Evolutionary conservation across 2,888 invertebrate species (phyloP).

Genomic region (Salticus scenicus): DNA sequence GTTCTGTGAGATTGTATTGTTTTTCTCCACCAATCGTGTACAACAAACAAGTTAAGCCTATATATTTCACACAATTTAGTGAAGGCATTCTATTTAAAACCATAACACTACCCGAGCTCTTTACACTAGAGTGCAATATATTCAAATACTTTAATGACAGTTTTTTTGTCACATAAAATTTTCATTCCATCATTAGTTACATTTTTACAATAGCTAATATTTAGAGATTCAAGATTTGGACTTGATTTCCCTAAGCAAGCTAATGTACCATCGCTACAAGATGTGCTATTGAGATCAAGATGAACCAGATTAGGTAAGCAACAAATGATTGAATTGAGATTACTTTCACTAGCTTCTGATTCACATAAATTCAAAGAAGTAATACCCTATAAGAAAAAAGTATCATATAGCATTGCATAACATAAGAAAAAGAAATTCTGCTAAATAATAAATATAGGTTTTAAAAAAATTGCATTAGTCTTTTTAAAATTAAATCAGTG

Average conservation of each 20-base stretch:
- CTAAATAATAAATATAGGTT: too few species aligned
- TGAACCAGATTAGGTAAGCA: conserved; percentile 28
- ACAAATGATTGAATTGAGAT: conserved; percentile 28
- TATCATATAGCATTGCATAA: too few species aligned
- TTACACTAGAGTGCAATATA: neutral
- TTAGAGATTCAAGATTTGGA: conserved; percentile 7
- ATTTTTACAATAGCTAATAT: conserved; percentile 9
- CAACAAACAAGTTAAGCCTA: neutral
- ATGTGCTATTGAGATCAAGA: conserved; percentile 18
- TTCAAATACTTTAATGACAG: conserved; percentile 16
- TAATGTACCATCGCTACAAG: neutral
- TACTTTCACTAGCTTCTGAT: neutral
- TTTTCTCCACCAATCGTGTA: neutral
- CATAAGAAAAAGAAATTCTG: too few species aligned
- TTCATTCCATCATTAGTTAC: conserved; percentile 13
- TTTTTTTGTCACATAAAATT: neutral
- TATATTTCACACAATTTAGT: conserved; percentile 15
- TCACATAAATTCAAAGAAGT: conserved; percentile 19
- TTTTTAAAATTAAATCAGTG: too few species aligned
- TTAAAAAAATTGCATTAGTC: too few species aligned
- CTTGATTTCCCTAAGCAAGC: conserved; percentile 23
- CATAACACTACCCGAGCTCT: neutral
- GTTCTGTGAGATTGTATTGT: conserved; percentile 18
- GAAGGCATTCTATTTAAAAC: conserved; percentile 22
- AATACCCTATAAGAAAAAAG: conserved; percentile 29